Evolutionary conservation across 2,888 invertebrate species (phyloP), one percentile per base, ranked within the genome.

Genomic region (Germaria angustata): DNA sequence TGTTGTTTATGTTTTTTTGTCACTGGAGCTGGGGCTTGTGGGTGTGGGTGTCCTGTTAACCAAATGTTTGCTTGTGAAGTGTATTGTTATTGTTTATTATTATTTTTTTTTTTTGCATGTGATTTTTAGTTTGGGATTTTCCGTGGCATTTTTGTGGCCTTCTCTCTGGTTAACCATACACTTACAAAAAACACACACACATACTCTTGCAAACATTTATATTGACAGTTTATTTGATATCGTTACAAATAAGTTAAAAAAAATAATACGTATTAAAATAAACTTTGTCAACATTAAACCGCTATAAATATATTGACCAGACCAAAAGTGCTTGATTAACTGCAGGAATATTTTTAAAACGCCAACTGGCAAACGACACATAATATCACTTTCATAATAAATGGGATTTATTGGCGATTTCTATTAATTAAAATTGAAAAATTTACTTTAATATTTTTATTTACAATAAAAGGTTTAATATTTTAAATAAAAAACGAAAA

Each of bases 121-220:
- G 85, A 86, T 88, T 89, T 89, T 90, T 90, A 90, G 90, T 90
- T 89, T 88, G 88, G 88, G 86, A 88, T 88, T 90, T 89, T 88
- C 86, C 59, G 88, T 88, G 90, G 90, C 89, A 87, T 87, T 89
- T 89, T 89, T 90, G 90, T 87, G 90, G 89, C 89, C 89, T 89
- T 88, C 88, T 87, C 86, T 89, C 86, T 89, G 90, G 90, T 89
- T 89, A 88, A 89, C 89, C 90, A 87, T 89, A n/a, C 79, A 75
- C 6, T 57, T 65, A 34, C 49, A 39, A 63, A 5, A 5, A 28
- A 28, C 28, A 28, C 36, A 63, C 49, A 69, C 32, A 53, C 39
- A 44, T 55, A 65, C 24, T 9, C 1, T 65, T 46, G 5, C 24
- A 68, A 9, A 41, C 36, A 55, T 9, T n/a, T 5, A 59, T 44